Percentiles rank a stretch among this genome's conserved stretches.
Evolutionary conservation across 2,888 invertebrate genomes (phyloP).

Genomic region (Hoplodrina blanda): DNA sequence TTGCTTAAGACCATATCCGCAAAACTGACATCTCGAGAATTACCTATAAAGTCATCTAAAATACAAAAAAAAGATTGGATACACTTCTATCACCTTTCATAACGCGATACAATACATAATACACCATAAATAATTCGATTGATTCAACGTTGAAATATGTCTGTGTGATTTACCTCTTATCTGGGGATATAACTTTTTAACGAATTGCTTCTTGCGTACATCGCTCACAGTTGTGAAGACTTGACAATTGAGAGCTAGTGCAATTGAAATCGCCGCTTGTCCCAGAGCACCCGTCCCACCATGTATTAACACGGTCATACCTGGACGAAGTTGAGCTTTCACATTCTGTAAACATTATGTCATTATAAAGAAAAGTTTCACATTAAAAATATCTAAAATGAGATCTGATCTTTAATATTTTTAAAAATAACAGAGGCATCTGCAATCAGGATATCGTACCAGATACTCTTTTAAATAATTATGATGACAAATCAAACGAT

Average conservation of each 20-base stretch:
- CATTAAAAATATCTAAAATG: too few relatives aligned
- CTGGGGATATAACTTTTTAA: slow-evolving; percentile 74
- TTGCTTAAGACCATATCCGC: slow-evolving; percentile 68
- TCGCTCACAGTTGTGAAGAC: slow-evolving; percentile 80
- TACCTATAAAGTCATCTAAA: slow-evolving; percentile 76
- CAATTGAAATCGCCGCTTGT: slow-evolving; percentile 77
- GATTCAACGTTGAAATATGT: too few relatives aligned
- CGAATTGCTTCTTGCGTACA: slow-evolving; percentile 73
- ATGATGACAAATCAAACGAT: too few relatives aligned
- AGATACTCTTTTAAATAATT: too few relatives aligned
- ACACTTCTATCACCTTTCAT: too few relatives aligned
- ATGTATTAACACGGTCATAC: slow-evolving; percentile 70
- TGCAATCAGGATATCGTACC: too few relatives aligned
- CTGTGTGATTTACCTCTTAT: slow-evolving; percentile 69
- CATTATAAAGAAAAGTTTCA: too few relatives aligned
- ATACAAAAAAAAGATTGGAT: slow-evolving; percentile 17
- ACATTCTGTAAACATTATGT: neutral
- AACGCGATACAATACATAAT: neutral
- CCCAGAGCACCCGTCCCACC: slow-evolving; percentile 80
- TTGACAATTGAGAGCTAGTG: slow-evolving; percentile 71
- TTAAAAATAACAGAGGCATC: too few relatives aligned
- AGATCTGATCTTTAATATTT: too few relatives aligned
- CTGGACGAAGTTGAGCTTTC: neutral
- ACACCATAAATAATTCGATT: too few relatives aligned
- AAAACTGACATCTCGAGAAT: slow-evolving; percentile 75